Evolutionary conservation across 1,140 invertebrate genomes (phyloP), one percentile per base, ranked within the genome.

Genomic region (Dendrolimus punctatus): DNA sequence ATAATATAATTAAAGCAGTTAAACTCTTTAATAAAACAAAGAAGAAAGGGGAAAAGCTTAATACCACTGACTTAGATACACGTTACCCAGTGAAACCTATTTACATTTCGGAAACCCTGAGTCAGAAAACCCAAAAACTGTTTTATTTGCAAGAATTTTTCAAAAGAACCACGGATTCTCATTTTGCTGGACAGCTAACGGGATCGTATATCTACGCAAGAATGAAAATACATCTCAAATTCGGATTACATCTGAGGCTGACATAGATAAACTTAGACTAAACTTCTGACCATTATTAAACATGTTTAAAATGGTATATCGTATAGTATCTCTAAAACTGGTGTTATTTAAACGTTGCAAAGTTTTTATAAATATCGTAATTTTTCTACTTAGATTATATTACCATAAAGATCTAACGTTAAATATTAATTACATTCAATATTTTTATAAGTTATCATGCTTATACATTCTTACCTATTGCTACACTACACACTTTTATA

Each of bases 81-180:
- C 23, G 23, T 23, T 40, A 46, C n/a, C 44, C 36, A 10, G 8
- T 8, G 36, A 46, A 53, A 39, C 51, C 51, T 37, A 23, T 53
- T 4, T 53, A 53, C 8, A 40, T 46, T 23, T 6, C 51, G 5
- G 44, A 53, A 40, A 40, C 45, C 4, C 37, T 53, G 9, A 53
- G 39, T 5, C 5, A 41, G 2, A 53, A 53, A 41, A 53, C 43
- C 2, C 51, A 53, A 8, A 53, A 8, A 7, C 9, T 46, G 9
- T 43, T 8, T 40, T 53, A 6, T 23, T 6, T 53, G 36, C 51
- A 4, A 53, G 51, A 40, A 6, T 36, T 4, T 46, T 46, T 23
- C 1, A 53, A 23, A 46, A 45, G 5, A 46, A 10, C 8, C 44
- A 46, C 10, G 37, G 9, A 5, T 53, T 46, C 10, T 37, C 41